Base-by-base conservation (phyloP, 2,113 vertebrate genomes). In the Gadus macrocephalus region DNA sequence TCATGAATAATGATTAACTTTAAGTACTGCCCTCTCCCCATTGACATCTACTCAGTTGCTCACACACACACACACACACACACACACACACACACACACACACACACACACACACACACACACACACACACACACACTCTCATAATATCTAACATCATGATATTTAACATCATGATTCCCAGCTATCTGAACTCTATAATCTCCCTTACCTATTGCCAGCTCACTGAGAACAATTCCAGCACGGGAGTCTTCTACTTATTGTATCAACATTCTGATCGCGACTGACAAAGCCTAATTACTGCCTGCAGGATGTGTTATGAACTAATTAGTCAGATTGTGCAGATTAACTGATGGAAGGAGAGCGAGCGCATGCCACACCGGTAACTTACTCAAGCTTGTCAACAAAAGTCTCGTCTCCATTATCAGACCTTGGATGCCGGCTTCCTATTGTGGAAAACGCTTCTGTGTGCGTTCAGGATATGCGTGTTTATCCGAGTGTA, bases 251-350 rank as follows among this genome's bases (percentile, higher is more conserved):
- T 84, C 75, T 89, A 87, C 58, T 9, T 17, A 25, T 90, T 91
- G 87, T 87, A 85, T 86, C 88, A 89, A 89, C 89, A 88, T 81
- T 78, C 79, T 82, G 86, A 89, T 90, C 83, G 78, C 55, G 63
- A 72, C 78, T 78, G 83, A 91, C 89, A 91, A 91, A 90, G 82
- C 72, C 79, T 90, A 87, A 90, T 91, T 91, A 91, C 89, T 86
- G 91, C 89, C 90, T 91, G 91, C 88, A 89, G 85, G 82, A 90
- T 87, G 79, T 84, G 86, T 89, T 87, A 86, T 86, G 85, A 79
- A 83, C 81, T 91, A 90, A 92, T 92, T 90, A 90, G 84, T 78
- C 72, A 66, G 53, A 79, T 85, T 25, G 53, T 73, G 73, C 71
- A 84, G 88, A 85, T 81, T 76, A 81, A 81, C 75, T 82, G 83